Evolutionary conservation across 2,113 vertebrate genomes (phyloP).

Genomic region (Cisticola juncidis): DNA sequence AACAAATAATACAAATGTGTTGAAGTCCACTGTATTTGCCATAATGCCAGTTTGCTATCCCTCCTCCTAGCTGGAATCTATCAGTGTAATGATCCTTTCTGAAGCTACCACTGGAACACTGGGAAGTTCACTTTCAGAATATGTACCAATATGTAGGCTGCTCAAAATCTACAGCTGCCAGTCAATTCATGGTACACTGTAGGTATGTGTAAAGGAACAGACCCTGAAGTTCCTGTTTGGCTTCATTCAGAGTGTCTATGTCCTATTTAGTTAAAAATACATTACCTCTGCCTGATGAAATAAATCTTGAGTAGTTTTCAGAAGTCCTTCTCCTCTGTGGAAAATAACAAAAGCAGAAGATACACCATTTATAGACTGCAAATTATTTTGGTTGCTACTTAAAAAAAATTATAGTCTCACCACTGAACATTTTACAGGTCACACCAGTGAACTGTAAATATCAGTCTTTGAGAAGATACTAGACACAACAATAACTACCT

Average conservation of each 20-base stretch:
- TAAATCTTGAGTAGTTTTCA: conserved; percentile 94
- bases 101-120: not conserved
- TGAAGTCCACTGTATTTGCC: not conserved
- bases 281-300: conserved; percentile 94
- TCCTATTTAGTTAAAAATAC: not conserved
- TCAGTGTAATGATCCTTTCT: not conserved
- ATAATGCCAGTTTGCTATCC: not conserved
- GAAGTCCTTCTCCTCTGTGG: conserved; percentile 91
- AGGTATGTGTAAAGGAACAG: not conserved
- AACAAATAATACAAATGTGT: not conserved
- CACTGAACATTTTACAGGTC: not conserved
- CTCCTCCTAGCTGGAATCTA: not conserved
- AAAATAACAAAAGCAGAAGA: conserved; percentile 31
- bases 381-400: not conserved
- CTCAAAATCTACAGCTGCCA: not conserved
- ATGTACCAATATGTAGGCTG: not conserved
- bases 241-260: not conserved
- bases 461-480: not conserved
- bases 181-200: not conserved
- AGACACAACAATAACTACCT: not conserved
- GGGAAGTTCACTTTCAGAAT: not conserved
- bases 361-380: not conserved
- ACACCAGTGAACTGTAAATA: not conserved
- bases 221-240: not conserved
- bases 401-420: not conserved